phyloP scores from a whole-genome alignment of 2,888 invertebrate genomes.

The Nephrotoma flavescens region DNA sequence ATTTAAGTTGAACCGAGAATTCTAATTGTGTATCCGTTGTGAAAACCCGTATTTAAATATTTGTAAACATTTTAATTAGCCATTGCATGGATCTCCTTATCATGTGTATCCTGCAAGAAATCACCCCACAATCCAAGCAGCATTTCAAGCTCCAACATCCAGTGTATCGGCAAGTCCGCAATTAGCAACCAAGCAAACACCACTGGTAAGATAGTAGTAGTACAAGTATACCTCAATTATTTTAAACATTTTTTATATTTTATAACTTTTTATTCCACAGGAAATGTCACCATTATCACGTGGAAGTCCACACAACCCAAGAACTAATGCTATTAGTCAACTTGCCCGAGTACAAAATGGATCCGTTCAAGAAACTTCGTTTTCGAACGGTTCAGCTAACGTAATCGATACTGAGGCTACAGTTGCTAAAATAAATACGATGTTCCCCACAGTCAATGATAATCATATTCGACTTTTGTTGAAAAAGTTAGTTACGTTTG shows the following conservation, averaged over 20 bases:
- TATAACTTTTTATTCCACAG: slow-evolving; percentile 14
- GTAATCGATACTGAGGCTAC: slow-evolving; percentile 49
- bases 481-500: slow-evolving; percentile 59
- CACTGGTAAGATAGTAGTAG: slow-evolving; percentile 14
- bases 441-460: slow-evolving; percentile 85
- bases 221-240: neutral
- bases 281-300: slow-evolving; percentile 30
- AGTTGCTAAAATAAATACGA: slow-evolving; percentile 65
- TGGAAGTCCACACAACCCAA: slow-evolving; percentile 18
- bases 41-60: neutral
- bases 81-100: slow-evolving; percentile 52
- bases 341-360: slow-evolving; percentile 17
- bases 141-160: slow-evolving; percentile 34
- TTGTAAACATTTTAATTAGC: slow-evolving; percentile 23
- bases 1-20: neutral
- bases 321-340: slow-evolving; percentile 19
- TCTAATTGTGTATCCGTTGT: neutral
- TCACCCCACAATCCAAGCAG: slow-evolving; percentile 44
- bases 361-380: slow-evolving; percentile 43
- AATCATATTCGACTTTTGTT: slow-evolving; percentile 73
- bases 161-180: slow-evolving; percentile 30
- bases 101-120: slow-evolving; percentile 54
- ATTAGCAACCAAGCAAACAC: slow-evolving; percentile 22
- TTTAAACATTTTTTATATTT: neutral
- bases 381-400: slow-evolving; percentile 35